Evolutionary conservation across 2,113 vertebrate species (phyloP).

Genomic region (Phalacrocorax pelagicus): DNA sequence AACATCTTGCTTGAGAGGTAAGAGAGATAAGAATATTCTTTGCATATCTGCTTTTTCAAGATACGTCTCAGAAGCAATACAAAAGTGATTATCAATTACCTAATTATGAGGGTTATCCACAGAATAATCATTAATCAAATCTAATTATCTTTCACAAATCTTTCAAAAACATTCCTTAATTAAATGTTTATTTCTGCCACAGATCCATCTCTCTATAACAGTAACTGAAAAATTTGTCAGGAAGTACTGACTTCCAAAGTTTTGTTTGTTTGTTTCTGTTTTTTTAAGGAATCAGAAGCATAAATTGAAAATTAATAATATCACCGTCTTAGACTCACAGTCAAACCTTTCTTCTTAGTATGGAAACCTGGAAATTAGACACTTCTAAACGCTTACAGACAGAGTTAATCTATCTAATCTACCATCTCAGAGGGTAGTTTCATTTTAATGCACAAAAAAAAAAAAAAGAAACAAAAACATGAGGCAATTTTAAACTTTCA

Average conservation of each 20-base stretch:
- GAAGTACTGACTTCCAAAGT: background rate
- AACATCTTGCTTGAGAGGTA: background rate
- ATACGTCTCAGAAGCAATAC: background rate
- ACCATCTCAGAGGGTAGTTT: background rate
- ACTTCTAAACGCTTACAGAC: background rate
- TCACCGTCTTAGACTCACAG: background rate
- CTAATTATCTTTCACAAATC: background rate
- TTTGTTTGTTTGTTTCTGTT: fast-evolving
- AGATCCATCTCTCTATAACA: background rate
- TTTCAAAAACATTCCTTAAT: background rate
- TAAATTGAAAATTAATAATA: background rate
- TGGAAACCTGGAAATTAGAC: background rate
- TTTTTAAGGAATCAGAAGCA: background rate
- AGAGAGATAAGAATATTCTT: background rate
- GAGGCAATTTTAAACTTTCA: background rate
- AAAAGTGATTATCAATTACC: background rate
- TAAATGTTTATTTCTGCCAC: background rate
- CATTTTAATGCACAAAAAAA: background rate
- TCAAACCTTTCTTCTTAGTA: background rate
- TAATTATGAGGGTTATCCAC: background rate
- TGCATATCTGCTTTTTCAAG: background rate
- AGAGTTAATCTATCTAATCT: background rate
- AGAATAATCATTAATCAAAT: background rate
- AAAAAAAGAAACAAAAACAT: background rate
- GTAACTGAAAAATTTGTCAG: background rate